Conservation (phyloP, 2,113 vertebrate genomes). For the Mormoops blainvillei region DNA sequence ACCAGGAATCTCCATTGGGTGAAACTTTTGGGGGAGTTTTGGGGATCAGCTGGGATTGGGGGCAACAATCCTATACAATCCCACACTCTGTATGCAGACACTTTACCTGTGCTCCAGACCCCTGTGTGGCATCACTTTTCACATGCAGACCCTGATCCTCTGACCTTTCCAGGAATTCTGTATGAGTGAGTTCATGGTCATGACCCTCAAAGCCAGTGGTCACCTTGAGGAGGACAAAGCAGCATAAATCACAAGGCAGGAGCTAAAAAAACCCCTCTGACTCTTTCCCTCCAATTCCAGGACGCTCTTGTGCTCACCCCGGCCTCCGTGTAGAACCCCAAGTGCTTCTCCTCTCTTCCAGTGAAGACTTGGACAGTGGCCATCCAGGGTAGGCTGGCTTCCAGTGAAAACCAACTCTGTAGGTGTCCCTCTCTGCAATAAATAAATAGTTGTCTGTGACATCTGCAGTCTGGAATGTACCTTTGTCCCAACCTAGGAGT, state of each 20-base stretch:
- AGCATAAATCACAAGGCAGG: neutral
- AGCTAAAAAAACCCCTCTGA: neutral
- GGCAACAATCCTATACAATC: neutral
- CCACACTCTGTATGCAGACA: no score
- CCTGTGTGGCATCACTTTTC: fast-evolving
- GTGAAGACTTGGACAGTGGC: neutral
- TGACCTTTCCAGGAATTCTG: neutral
- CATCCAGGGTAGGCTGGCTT: neutral
- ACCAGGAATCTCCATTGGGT: neutral
- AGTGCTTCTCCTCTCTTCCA: neutral
- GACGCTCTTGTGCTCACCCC: slow-evolving; percentile 21
- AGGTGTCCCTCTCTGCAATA: neutral
- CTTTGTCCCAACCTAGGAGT: neutral
- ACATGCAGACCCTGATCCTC: neutral
- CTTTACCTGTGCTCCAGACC: neutral
- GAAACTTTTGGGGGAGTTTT: neutral
- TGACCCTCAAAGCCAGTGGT: neutral
- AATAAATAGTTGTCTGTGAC: slow-evolving; percentile 44
- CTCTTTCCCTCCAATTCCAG: slow-evolving; percentile 36
- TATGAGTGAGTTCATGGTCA: neutral
- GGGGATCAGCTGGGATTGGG: neutral
- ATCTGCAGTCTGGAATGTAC: neutral
- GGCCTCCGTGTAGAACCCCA: neutral
- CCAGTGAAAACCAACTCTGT: neutral
- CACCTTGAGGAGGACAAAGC: neutral